Evolutionary conservation across 2,888 invertebrate genomes (phyloP).

Genomic region (Protophormia terraenovae): DNA sequence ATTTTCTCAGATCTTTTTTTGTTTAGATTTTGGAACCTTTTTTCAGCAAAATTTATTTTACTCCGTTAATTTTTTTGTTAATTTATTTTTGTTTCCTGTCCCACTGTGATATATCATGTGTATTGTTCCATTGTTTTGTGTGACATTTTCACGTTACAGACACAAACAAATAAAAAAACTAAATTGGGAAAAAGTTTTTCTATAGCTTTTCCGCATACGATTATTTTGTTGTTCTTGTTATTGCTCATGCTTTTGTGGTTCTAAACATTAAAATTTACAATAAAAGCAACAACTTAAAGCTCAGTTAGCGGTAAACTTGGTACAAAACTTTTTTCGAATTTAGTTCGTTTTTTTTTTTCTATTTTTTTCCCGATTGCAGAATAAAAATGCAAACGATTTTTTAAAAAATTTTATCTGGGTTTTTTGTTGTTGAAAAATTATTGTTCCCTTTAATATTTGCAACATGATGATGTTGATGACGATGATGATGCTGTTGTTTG

Average conservation of each 20-base stretch:
- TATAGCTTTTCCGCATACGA: slow-evolving; percentile 36
- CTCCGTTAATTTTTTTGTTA: too few relatives aligned
- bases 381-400: slow-evolving; percentile 25
- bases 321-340: slow-evolving; percentile 38
- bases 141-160: slow-evolving; percentile 51
- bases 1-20: too few relatives aligned
- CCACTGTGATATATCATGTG: slow-evolving; percentile 22
- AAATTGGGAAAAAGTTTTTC: slow-evolving; percentile 31
- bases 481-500: slow-evolving; percentile 11
- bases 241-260: slow-evolving; percentile 51
- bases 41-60: too few relatives aligned
- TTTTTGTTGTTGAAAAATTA: slow-evolving; percentile 15
- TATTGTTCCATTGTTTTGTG: slow-evolving; percentile 47
- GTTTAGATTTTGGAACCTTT: too few relatives aligned
- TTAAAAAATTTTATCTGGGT: not conserved
- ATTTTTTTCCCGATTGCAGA: not conserved
- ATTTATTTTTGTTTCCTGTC: too few relatives aligned
- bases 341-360: not conserved
- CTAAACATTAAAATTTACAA: slow-evolving; percentile 16
- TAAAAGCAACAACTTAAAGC: not conserved
- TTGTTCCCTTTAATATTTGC: slow-evolving; percentile 40
- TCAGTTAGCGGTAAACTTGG: slow-evolving; percentile 54
- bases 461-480: slow-evolving; percentile 6
- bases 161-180: not conserved
- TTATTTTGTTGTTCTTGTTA: slow-evolving; percentile 8